Base-by-base conservation (phyloP, 2,797 vertebrate species). In the Typhlichthys subterraneus region DNA sequence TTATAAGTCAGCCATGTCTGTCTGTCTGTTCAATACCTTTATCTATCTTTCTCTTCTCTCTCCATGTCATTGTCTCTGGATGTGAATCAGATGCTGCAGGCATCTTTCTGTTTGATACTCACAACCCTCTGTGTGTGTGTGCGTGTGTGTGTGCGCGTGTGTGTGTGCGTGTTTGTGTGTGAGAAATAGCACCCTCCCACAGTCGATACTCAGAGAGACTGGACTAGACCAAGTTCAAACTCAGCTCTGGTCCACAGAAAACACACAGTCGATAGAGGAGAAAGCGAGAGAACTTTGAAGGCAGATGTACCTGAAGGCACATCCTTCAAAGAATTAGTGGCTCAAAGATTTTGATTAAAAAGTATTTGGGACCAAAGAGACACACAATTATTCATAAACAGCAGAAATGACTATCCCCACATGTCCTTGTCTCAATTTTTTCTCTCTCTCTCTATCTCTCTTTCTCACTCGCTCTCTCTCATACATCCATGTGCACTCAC, bases 71-170 rank as follows among this genome's bases (percentile, higher is more conserved):
- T 69, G 65, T 80, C 61, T 82, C 71, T 78, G 73, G 83, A 79
- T 86, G 77, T 82, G 85, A 91, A 91, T 92, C 89, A 90, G 86
- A 91, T 88, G 82, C 89, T 91, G 75, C 69, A 79, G 83, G 85
- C 86, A 88, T 83, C 79, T 72, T 79, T 85, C 72, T 68, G 88
- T 92, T 90, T 92, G 89, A 91, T 90, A 85, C 51, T 69, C 78
- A 68, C 85, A 79, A 73, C 82, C 72, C 67, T 54, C 52, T 10
- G 46, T 17, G 12, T 49, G 54, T 17, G 31, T 56, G 53, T 1
- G 23, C 13, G 53, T 1, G 42, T 42, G 15, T 19, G 45, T 58
- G 29, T 14, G 29, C 17, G 33, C 42, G 14, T 52, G 59, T 23
- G 59, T 45, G 23, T 11, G 33, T 42, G 45, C n/a, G 17, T 58